Evolutionary conservation across 1,140 invertebrate genomes (phyloP).

Genomic region (Melitaea cinxia): DNA sequence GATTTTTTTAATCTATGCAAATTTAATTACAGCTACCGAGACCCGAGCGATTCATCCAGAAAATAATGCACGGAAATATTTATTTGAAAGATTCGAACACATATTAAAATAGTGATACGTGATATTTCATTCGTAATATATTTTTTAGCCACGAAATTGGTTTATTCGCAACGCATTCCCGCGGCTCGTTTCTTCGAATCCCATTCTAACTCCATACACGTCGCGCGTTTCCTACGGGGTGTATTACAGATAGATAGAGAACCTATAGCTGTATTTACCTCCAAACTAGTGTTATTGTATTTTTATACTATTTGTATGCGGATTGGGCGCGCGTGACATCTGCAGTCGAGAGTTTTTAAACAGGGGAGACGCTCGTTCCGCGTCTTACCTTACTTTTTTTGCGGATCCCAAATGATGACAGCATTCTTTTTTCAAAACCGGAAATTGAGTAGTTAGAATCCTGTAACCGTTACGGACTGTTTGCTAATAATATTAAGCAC

Average conservation of each 20-base stretch:
- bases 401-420: slow-evolving; percentile 20
- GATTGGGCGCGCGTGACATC: slow-evolving; percentile 64
- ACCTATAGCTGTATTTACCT: slow-evolving; percentile 65
- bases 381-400: slow-evolving; percentile 25
- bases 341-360: slow-evolving; percentile 68
- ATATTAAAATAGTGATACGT: slow-evolving; percentile 1
- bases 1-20: too few relatives aligned
- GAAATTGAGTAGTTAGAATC: background rate
- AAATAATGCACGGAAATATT: background rate
- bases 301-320: slow-evolving; percentile 68
- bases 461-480: background rate
- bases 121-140: slow-evolving; percentile 3
- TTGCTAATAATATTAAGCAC: background rate
- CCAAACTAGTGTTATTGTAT: slow-evolving; percentile 64
- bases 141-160: slow-evolving; percentile 25
- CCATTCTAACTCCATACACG: slow-evolving; percentile 47
- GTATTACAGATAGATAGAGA: slow-evolving; percentile 59
- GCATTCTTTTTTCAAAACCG: slow-evolving; percentile 9
- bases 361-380: slow-evolving; percentile 49
- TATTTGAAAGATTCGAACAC: background rate
- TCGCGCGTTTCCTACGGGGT: slow-evolving; percentile 70
- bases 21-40: too few relatives aligned
- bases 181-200: slow-evolving; percentile 50
- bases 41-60: background rate
- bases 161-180: slow-evolving; percentile 56